Percentiles rank a stretch among this genome's conserved stretches.
Evolutionary conservation across 2,888 invertebrate species (phyloP).

Genomic region (Caenorhabditis angaria): DNA sequence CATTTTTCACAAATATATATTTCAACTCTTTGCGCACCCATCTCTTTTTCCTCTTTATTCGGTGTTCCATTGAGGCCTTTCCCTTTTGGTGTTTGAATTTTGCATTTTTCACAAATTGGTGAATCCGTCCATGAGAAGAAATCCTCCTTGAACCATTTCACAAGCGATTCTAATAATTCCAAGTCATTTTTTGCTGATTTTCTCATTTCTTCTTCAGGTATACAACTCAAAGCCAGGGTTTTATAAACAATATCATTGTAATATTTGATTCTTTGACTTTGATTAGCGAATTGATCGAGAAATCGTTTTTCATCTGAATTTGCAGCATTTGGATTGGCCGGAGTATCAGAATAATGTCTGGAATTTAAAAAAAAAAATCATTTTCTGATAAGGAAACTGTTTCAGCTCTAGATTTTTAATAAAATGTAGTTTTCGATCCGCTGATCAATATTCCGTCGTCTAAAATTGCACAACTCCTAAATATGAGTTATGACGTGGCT

Average conservation of each 20-base stretch:
- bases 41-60: conserved; percentile 73
- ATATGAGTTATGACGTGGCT: too few species aligned
- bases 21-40: conserved; percentile 75
- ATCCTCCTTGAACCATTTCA: conserved; percentile 87
- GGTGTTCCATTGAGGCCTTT: conserved; percentile 61
- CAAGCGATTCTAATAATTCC: not conserved
- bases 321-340: conserved; percentile 54
- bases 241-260: conserved; percentile 62
- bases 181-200: not conserved
- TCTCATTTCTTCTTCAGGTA: conserved; percentile 53
- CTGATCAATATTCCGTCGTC: too few species aligned
- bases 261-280: not conserved
- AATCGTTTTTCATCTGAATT: conserved; percentile 56
- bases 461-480: too few species aligned
- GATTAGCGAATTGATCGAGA: conserved; percentile 27
- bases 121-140: conserved; percentile 92
- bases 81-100: conserved; percentile 14
- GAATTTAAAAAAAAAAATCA: not conserved
- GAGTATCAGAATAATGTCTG: conserved; percentile 40
- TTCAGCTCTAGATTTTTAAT: too few species aligned
- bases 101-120: conserved; percentile 77
- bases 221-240: conserved; percentile 62
- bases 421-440: too few species aligned
- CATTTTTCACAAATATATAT: conserved; percentile 73
- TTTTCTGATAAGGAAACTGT: not conserved